Conservation (phyloP, 2,888 invertebrate species). For the Melinopterus prodromus region DNA sequence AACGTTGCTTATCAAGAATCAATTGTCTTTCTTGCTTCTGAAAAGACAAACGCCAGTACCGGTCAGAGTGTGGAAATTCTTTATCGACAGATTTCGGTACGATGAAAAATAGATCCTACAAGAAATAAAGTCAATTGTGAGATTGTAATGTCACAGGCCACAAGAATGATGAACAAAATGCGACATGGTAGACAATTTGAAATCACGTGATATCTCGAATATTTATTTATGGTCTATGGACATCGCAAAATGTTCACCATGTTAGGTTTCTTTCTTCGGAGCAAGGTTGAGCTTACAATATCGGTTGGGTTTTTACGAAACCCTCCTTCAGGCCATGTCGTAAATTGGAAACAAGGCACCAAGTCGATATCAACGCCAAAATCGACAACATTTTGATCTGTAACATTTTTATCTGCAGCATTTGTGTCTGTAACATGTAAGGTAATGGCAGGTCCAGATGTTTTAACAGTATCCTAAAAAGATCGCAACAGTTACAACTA, state of each 20-base stretch:
- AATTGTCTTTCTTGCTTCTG: constrained; percentile 65
- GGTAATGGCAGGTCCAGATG: not conserved
- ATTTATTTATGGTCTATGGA: too few relatives aligned
- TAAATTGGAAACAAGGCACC: not conserved
- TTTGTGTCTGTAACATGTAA: not conserved
- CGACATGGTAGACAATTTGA: not conserved
- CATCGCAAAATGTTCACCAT: too few relatives aligned
- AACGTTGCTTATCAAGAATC: constrained; percentile 59
- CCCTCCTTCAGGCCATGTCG: not conserved
- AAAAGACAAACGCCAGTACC: constrained; percentile 67
- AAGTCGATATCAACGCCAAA: not conserved
- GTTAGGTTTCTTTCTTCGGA: too few relatives aligned
- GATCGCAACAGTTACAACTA: too few relatives aligned
- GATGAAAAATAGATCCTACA: constrained; percentile 58
- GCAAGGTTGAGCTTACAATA: too few relatives aligned
- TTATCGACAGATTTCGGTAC: constrained; percentile 64
- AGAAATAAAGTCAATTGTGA: not conserved
- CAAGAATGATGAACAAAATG: not conserved
- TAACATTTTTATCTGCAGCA: too few relatives aligned
- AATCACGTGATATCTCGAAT: too few relatives aligned
- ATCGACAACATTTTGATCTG: not conserved
- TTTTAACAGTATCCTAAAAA: not conserved
- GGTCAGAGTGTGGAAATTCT: constrained; percentile 42
- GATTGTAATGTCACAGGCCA: not conserved
- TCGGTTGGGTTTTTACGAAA: not conserved